Percentiles rank a stretch among this genome's conserved stretches.
These are phyloP conservation scores for Okamejei kenojei DNA, from an alignment of 2,797 vertebrate species.

Conservation along the genomic window DNA sequence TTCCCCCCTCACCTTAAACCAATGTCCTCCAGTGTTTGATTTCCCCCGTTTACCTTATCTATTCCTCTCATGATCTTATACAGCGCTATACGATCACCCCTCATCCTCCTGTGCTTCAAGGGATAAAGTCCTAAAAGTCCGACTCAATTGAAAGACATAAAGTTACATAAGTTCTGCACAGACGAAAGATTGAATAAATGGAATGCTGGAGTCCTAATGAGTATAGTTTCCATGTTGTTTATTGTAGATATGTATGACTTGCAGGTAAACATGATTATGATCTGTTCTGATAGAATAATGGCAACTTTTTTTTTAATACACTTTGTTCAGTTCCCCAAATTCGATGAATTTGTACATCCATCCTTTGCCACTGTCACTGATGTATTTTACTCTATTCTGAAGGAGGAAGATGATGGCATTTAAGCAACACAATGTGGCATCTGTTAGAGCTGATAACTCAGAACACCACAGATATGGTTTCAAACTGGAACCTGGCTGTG, in stretches of 20 bases:
- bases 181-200: background rate
- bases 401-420: background rate
- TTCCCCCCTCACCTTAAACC: too few relatives aligned
- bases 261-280: background rate
- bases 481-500: too few relatives aligned
- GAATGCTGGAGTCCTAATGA: background rate
- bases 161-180: too few relatives aligned
- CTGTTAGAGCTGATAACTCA: too few relatives aligned
- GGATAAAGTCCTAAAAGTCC: too few relatives aligned
- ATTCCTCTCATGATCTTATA: too few relatives aligned
- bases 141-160: background rate
- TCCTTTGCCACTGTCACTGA: background rate
- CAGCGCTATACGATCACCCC: too few relatives aligned
- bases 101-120: too few relatives aligned
- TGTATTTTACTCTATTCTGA: background rate
- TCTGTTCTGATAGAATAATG: background rate
- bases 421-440: too few relatives aligned
- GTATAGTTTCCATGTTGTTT: background rate
- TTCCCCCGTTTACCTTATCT: too few relatives aligned
- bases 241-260: background rate
- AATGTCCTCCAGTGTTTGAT: too few relatives aligned
- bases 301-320: background rate
- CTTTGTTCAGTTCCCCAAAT: background rate
- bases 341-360: background rate
- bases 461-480: too few relatives aligned